Evolutionary conservation across 1,140 invertebrate genomes (phyloP).

Genomic region (Lordiphosa stackelbergi): DNA sequence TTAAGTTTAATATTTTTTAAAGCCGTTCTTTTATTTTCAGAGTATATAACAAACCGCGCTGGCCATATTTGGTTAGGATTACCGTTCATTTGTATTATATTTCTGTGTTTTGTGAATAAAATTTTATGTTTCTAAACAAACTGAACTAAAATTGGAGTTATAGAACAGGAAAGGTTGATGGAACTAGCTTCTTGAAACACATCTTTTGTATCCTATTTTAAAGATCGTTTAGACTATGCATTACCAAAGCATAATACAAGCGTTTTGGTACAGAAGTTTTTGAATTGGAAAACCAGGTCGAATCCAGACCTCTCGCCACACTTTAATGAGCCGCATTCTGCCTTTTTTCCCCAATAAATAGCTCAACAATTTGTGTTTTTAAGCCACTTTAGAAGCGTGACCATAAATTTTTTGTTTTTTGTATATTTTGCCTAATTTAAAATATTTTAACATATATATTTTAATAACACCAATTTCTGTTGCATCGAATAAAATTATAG

Average conservation of each 20-base stretch:
- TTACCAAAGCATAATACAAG: too few species aligned
- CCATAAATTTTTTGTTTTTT: conserved; percentile 21
- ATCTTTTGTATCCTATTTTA: too few species aligned
- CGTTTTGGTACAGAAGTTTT: too few species aligned
- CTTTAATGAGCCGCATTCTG: too few species aligned
- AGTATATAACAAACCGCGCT: conserved; percentile 42
- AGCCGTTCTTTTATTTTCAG: conserved; percentile 19
- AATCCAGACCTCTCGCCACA: too few species aligned
- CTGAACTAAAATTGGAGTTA: background rate
- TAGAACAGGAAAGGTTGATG: too few species aligned
- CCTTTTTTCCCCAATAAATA: too few species aligned
- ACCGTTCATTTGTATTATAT: conserved; percentile 22
- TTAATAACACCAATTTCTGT: conserved; percentile 29
- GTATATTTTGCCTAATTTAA: conserved; percentile 42
- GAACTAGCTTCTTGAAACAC: too few species aligned
- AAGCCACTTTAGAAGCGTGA: conserved; percentile 46
- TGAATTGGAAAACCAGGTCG: too few species aligned
- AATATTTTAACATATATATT: conserved; percentile 29
- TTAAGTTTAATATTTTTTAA: background rate
- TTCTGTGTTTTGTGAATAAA: conserved; percentile 52
- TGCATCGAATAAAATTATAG: conserved; percentile 18
- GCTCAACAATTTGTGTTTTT: conserved; percentile 28
- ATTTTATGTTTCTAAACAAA: conserved; percentile 21
- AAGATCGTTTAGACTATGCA: too few species aligned
- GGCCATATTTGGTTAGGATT: conserved; percentile 1